phyloP scores from a whole-genome alignment of 2,113 vertebrate species.

The Meriones unguiculatus region DNA sequence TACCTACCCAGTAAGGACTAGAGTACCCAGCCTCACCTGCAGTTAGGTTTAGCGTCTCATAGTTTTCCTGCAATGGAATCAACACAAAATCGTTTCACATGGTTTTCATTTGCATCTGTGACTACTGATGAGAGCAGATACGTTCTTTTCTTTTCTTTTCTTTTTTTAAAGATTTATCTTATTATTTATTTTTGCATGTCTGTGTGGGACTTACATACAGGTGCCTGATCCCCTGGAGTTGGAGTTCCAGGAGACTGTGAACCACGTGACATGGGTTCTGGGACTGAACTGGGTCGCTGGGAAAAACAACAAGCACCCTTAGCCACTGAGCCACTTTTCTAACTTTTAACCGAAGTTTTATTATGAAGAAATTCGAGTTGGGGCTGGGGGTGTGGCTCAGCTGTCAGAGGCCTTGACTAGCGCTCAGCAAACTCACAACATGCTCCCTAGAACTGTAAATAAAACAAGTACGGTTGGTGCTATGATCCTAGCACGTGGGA shows the following conservation, averaged over 20 bases:
- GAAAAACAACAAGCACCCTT: neutral
- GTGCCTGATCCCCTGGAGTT: neutral
- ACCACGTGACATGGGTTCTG: neutral
- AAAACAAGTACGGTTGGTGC: neutral
- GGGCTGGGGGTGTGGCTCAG: neutral
- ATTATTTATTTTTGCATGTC: neutral
- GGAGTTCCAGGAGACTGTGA: neutral
- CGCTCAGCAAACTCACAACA: no score
- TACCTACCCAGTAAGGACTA: no score
- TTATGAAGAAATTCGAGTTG: neutral
- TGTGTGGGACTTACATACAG: neutral
- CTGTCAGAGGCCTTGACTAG: neutral
- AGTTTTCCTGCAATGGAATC: neutral
- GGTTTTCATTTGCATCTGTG: conserved; percentile 37
- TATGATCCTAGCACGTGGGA: neutral
- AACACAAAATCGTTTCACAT: neutral
- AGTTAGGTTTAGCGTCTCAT: neutral
- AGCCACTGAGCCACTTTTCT: neutral
- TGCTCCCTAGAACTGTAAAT: neutral
- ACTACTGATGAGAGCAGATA: neutral
- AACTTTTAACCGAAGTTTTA: neutral
- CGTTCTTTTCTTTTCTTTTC: neutral
- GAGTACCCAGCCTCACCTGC: neutral
- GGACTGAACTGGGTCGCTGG: neutral
- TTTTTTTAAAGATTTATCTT: no score